Evolutionary conservation across 2,888 invertebrate species (phyloP), one percentile per base, ranked within the genome.

Genomic region (Pegoplata infirma): DNA sequence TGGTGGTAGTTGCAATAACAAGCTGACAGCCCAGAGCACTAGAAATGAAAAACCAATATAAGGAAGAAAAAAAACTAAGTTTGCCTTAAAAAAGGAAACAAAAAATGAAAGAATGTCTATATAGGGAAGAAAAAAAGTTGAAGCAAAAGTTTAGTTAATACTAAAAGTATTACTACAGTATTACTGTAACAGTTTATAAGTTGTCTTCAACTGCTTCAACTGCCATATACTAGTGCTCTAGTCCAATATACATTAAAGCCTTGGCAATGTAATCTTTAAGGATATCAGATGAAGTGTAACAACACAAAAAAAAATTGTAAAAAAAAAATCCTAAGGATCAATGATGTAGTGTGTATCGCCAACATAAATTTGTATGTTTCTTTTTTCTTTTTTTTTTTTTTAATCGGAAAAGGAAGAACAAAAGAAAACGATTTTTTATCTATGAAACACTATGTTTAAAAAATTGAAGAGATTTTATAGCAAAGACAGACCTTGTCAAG

Each of bases 221-320:
- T 51, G 63, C 40, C 76, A 71, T 58, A n/a, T 76, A 25, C 58
- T 58, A 58, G 28, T 40, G 76, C 49, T 56, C 55, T 36, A 72
- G 49, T 55, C 32, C 61, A 72, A 72, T 67, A 66, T 36, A 28
- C 36, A 76, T 53, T 73, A 59, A 76, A 71, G 61, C 49, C 40
- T 44, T 49, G 67, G 77, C 77, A 67, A 40, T 64, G 61, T 75
- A 64, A 71, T 71, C 80, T 51, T 68, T 32, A 59, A 72, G 71
- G 55, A 80, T 68, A 78, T 78, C 63, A 64, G 67, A 28, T 71
- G 51, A 61, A 44, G 23, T 36, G 46, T 46, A 72, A 64, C 49
- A 36, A 55, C 8, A 63, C 14, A 6, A 61, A 36, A 53, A 17
- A 6, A n/a, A 25, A n/a, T n/a, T n/a, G n/a, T 12, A 46, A 44